Conservation (phyloP, 2,113 vertebrate species). For the Pungitius pungitius region DNA sequence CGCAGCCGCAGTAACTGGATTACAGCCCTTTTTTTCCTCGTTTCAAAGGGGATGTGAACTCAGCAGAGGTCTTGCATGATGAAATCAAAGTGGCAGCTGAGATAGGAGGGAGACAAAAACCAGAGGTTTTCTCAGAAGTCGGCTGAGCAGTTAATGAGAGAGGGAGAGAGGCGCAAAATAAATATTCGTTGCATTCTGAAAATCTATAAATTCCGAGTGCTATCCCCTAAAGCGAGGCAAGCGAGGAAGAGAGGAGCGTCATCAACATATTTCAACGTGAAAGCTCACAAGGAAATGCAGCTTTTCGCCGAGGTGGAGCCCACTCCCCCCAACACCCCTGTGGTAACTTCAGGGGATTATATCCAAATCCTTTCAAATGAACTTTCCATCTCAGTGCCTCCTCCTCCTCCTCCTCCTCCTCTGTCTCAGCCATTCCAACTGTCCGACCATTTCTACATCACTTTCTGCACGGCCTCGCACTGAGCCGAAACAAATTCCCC, state of each 20-base stretch:
- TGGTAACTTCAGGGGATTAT: slow-evolving; percentile 80
- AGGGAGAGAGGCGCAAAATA: slow-evolving; percentile 60
- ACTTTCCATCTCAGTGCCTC: slow-evolving; percentile 79
- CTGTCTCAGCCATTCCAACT: slow-evolving; percentile 83
- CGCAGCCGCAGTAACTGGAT: slow-evolving; percentile 91
- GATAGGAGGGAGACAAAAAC: slow-evolving; percentile 82
- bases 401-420: slow-evolving; percentile 34
- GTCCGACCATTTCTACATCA: slow-evolving; percentile 84
- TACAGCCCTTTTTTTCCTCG: slow-evolving; percentile 84
- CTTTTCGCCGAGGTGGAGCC: slow-evolving; percentile 57
- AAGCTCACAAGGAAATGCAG: slow-evolving; percentile 30
- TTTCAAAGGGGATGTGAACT: slow-evolving; percentile 97
- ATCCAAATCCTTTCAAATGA: slow-evolving; percentile 82
- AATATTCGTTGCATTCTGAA: slow-evolving; percentile 54
- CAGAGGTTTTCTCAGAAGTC: slow-evolving; percentile 85
- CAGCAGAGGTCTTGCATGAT: slow-evolving; percentile 93
- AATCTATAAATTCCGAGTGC: slow-evolving; percentile 3
- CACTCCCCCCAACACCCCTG: slow-evolving; percentile 70
- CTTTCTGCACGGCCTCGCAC: slow-evolving; percentile 72
- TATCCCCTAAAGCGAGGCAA: background rate
- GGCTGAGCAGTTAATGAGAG: slow-evolving; percentile 67
- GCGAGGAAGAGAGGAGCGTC: too few relatives aligned
- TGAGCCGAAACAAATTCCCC: slow-evolving; percentile 64
- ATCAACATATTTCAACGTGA: slow-evolving; percentile 7
- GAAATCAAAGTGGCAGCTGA: slow-evolving; percentile 99